A percentile compares a stretch with the other conserved stretches of the same genome.
phyloP scores from a whole-genome alignment of 2,113 vertebrate genomes.

The Xiphophorus hellerii region DNA sequence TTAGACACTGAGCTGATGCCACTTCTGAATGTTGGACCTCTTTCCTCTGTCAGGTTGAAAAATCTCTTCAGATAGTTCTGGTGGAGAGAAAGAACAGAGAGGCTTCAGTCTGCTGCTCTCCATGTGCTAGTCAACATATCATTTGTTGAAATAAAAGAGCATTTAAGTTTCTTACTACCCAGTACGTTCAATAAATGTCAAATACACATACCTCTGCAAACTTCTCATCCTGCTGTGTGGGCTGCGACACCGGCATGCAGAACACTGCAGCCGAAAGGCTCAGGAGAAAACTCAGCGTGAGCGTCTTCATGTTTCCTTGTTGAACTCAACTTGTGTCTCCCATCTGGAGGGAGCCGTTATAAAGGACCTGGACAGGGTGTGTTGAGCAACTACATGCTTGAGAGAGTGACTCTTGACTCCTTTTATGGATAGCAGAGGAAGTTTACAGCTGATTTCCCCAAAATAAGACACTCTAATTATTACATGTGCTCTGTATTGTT shows the following conservation, averaged over 20 bases:
- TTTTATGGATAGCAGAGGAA: conserved; percentile 53
- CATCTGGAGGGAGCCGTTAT: too few species aligned
- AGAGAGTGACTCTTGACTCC: conserved; percentile 16
- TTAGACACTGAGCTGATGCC: conserved; percentile 2
- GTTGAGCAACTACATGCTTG: too few species aligned
- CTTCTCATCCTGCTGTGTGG: conserved; percentile 38
- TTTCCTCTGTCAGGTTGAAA: conserved; percentile 70
- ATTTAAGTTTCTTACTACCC: too few species aligned
- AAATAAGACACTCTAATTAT: not conserved
- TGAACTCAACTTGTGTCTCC: too few species aligned
- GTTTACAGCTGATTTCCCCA: conserved; percentile 11
- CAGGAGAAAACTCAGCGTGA: conserved; percentile 51
- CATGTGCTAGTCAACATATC: too few species aligned
- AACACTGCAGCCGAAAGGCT: conserved; percentile 51
- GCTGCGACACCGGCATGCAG: conserved; percentile 55
- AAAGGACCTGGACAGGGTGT: too few species aligned
- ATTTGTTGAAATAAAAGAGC: too few species aligned
- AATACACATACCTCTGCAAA: conserved; percentile 69
- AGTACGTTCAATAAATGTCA: not conserved
- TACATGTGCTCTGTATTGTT: not conserved
- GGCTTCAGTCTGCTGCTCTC: too few species aligned
- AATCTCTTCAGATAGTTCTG: conserved; percentile 75
- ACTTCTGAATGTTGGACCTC: not conserved
- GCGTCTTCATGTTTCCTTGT: not conserved
- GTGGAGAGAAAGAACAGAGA: not conserved